Evolutionary conservation across 2,888 invertebrate species (phyloP), one percentile per base, ranked within the genome.

Genomic region (Orchestes rusci): DNA sequence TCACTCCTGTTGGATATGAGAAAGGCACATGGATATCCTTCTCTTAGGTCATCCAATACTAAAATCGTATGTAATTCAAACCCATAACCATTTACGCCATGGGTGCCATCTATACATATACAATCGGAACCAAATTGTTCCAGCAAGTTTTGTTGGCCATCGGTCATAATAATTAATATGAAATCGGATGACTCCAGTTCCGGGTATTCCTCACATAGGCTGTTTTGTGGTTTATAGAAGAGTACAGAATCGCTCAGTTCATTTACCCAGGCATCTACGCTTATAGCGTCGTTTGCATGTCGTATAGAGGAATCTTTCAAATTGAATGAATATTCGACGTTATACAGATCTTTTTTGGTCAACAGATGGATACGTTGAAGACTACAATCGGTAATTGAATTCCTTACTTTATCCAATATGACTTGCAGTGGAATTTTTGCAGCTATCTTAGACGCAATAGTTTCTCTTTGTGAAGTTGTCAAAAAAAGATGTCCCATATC

Each of bases 61-160:
- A 56, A 20, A 7, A 57, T 19, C 13, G 56, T 58, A 10, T 31
- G 17, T 12, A 58, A 13, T 39, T 58, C 50, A 49, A 55, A 55
- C 17, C 51, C 29, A 45, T 53, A 58, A 4, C 5, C 16, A 39
- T 55, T 55, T 1, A 50, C 16, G 2, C 56, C 41, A 41, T 41
- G 41, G 16, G 41, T 41, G 7, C 34, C 33, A 34, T 41, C 41
- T 8, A 41, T 41, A 17, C 41, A 41, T 16, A 41, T 17, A 23
- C 34, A 34, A 27, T 41, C 35, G 4, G 13, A 3, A 3, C 55
- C 39, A 56, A 32, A 60, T 35, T 51, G 56, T 45, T 51, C 41
- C 37, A 60, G 34, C n/a, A 59, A 39, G 30, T 56, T 52, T 16
- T 16, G 2, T 27, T 41, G 34, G 13, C 27, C 34, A 4, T 41